Evolutionary conservation across 1,140 invertebrate species (phyloP), one percentile per base, ranked within the genome.

Genomic region (Musca vetustissima): DNA sequence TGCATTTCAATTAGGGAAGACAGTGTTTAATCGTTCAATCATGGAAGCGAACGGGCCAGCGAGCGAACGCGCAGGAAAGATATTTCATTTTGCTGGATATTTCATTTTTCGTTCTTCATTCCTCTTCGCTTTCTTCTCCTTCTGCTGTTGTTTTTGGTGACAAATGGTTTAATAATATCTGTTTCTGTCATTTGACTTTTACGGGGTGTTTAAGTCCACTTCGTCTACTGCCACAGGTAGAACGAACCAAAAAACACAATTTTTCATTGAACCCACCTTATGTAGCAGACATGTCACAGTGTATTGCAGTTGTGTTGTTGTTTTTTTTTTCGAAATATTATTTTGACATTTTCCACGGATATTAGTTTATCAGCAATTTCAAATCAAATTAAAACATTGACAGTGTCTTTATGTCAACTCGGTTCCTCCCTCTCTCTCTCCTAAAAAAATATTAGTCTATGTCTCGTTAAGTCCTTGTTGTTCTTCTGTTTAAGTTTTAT

Each of bases 291-390:
- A 8, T 28, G 28, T 28, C 28, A 47, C 32, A 64, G 17, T 50
- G 43, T 28, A 49, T 25, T 43, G 19, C 43, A 25, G 15, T 32
- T 65, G 43, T 49, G 43, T 48, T 55, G 65, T 21, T 57, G 72
- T 68, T 49, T 55, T 64, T 70, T 64, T 69, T 48, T 61, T n/a
- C n/a, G n/a, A 68, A 68, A 69, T 76, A 74, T 72, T 80, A 77
- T 80, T 80, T 80, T 78, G 78, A 80, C 78, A 80, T 78, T 80
- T 80, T 80, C 78, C 78, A 80, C 76, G 71, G 78, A 80, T 77
- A 80, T 80, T 80, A 78, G 78, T 77, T 80, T 80, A 80, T 74
- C 76, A 78, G 77, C 71, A 68, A 71, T 78, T 79, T 76, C 76
- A 79, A 80, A 79, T 80, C 78, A 79, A 80, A 80, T 80, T 79